These are phyloP conservation scores for Zygaena filipendulae DNA, from an alignment of 2,888 invertebrate genomes.

Conservation along the genomic window DNA sequence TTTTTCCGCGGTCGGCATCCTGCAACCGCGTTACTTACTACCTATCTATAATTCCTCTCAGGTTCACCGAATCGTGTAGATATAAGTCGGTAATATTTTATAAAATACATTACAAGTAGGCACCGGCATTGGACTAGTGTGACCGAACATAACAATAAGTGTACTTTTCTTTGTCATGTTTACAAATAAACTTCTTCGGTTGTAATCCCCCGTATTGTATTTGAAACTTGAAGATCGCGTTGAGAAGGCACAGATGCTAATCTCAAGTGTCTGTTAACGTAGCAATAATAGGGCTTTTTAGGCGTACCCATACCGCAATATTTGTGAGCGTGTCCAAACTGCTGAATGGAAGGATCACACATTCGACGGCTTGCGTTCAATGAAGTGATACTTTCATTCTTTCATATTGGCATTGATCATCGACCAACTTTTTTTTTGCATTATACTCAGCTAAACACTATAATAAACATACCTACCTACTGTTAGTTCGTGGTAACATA, in stretches of 20 bases:
- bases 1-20: conserved; percentile 26
- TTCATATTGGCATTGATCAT: too few species aligned
- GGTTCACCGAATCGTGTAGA: conserved; percentile 56
- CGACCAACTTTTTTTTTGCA: too few species aligned
- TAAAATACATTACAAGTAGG: conserved; percentile 50
- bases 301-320: conserved; percentile 44
- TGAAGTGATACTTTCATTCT: conserved; percentile 51
- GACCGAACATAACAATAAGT: conserved; percentile 44
- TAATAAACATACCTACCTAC: conserved; percentile 1
- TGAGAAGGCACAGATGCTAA: conserved; percentile 63
- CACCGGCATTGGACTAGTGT: conserved; percentile 36
- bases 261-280: conserved; percentile 68
- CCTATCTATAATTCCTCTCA: conserved; percentile 36
- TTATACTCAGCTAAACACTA: too few species aligned
- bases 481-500: background rate
- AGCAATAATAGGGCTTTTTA: conserved; percentile 57
- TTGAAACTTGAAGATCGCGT: conserved; percentile 50
- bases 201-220: conserved; percentile 59
- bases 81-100: conserved; percentile 47
- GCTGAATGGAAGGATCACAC: conserved; percentile 40
- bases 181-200: conserved; percentile 65
- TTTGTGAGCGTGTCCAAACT: conserved; percentile 30
- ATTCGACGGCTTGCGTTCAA: conserved; percentile 33
- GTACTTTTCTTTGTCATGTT: conserved; percentile 54
- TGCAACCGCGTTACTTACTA: conserved; percentile 23